A percentile compares a stretch with the other conserved stretches of the same genome.
Conservation (phyloP, 2,888 invertebrate genomes). For the Sepiola atlantica region DNA sequence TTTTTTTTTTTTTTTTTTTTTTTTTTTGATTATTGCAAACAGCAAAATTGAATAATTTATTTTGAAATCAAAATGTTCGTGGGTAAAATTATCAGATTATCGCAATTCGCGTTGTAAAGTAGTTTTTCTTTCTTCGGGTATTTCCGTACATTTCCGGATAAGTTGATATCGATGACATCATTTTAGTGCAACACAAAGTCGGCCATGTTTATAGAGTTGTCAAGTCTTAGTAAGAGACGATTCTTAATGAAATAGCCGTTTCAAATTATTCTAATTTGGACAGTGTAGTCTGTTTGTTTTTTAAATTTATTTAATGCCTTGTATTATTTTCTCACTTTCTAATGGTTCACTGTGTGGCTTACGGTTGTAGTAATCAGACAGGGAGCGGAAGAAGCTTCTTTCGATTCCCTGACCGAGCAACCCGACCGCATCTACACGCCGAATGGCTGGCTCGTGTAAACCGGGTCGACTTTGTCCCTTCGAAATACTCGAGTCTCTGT, state of each 20-base stretch:
- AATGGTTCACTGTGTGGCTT: conserved; percentile 45
- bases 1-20: too few species aligned
- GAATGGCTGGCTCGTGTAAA: conserved; percentile 42
- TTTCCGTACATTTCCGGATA: conserved; percentile 42
- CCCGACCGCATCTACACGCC: conserved; percentile 34
- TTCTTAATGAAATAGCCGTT: not conserved
- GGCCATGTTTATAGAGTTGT: conserved; percentile 39
- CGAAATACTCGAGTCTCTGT: conserved; percentile 42
- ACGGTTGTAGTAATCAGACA: conserved; percentile 43
- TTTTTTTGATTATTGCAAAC: too few species aligned
- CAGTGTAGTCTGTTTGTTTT: not conserved
- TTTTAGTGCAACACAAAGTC: conserved; percentile 44
- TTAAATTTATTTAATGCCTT: not conserved
- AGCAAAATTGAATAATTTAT: too few species aligned
- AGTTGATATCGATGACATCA: conserved; percentile 38
- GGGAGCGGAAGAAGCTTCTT: conserved; percentile 43
- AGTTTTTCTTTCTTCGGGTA: not conserved
- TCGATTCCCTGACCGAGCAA: conserved; percentile 34
- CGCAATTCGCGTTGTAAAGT: too few species aligned
- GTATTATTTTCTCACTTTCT: not conserved
- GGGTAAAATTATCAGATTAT: too few species aligned
- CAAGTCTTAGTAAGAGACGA: not conserved
- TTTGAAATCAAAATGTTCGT: too few species aligned
- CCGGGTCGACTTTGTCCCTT: conserved; percentile 25
- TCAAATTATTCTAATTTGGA: not conserved